A percentile compares a stretch with the other conserved stretches of the same genome.
Evolutionary conservation across 2,113 vertebrate genomes (phyloP).

Genomic region (Dipodomys spectabilis): DNA sequence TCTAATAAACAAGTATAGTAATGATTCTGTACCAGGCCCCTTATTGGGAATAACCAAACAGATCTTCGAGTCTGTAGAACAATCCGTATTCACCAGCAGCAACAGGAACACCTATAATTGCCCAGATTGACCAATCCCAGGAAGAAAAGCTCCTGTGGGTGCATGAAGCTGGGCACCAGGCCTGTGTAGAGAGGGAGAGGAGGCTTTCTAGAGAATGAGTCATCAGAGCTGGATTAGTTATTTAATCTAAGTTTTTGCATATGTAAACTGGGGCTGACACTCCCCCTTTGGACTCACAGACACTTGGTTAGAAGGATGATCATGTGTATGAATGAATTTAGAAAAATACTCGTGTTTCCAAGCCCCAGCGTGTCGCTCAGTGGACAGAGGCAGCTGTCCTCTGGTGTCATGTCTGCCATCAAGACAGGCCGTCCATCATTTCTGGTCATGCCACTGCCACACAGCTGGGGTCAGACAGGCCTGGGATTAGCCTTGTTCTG

Average conservation of each 20-base stretch:
- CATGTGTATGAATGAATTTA: background rate
- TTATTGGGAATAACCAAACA: background rate
- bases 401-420: background rate
- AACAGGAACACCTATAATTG: slow-evolving; percentile 32
- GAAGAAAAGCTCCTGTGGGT: background rate
- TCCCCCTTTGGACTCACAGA: background rate
- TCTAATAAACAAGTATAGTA: background rate
- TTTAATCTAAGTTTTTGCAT: slow-evolving; percentile 22
- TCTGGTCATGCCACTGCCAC: background rate
- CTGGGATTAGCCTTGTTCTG: background rate
- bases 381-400: slow-evolving; percentile 44
- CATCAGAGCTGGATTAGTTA: background rate
- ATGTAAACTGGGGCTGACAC: background rate
- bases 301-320: background rate
- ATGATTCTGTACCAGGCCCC: background rate
- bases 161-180: background rate
- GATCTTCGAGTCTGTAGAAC: background rate
- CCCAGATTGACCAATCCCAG: background rate
- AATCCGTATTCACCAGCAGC: slow-evolving; percentile 40
- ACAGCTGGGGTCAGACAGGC: background rate
- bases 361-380: background rate
- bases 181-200: background rate
- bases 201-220: background rate
- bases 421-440: slow-evolving; percentile 36
- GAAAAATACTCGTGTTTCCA: background rate